Evolutionary conservation across 2,113 vertebrate genomes (phyloP).

Genomic region (Ursus arctos): DNA sequence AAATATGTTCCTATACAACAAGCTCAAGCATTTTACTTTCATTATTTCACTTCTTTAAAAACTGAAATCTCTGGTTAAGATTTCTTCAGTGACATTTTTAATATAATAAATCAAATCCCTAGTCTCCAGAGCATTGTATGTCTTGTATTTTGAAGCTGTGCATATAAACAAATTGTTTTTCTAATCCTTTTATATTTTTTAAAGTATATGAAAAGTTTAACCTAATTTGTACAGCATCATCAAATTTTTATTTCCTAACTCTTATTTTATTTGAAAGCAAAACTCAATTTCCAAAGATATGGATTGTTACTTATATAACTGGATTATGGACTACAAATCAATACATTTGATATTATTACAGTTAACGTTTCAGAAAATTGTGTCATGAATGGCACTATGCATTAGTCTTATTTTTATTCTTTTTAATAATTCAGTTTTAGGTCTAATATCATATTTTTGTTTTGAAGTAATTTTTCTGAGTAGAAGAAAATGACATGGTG

Average conservation of each 20-base stretch:
- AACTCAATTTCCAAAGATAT: conserved; percentile 88
- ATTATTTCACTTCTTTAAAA: conserved; percentile 4
- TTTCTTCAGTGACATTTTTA: conserved; percentile 72
- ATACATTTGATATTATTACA: conserved; percentile 88
- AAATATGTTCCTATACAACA: conserved; percentile 24
- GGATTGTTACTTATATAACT: conserved; percentile 86
- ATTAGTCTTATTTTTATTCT: conserved; percentile 85
- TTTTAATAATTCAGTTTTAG: conserved; percentile 85
- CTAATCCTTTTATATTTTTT: conserved; percentile 86
- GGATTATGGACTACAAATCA: conserved; percentile 87
- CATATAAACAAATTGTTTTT: conserved; percentile 84
- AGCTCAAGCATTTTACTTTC: neutral
- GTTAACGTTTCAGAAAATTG: conserved; percentile 87
- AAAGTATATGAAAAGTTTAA: conserved; percentile 89
- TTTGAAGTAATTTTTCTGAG: conserved; percentile 84
- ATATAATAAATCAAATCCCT: conserved; percentile 58
- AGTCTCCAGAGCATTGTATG: conserved; percentile 69
- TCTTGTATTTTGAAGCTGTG: conserved; percentile 73
- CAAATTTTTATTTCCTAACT: conserved; percentile 88
- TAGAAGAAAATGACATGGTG: conserved; percentile 79
- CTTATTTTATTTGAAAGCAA: conserved; percentile 87
- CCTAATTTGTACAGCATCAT: conserved; percentile 88
- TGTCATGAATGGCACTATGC: conserved; percentile 81
- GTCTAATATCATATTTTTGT: conserved; percentile 81
- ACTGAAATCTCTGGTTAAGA: conserved; percentile 20